These are phyloP conservation scores for Galaxea fascicularis DNA, from an alignment of 92 coral and sea anemone genomes.

Conservation along the genomic window DNA sequence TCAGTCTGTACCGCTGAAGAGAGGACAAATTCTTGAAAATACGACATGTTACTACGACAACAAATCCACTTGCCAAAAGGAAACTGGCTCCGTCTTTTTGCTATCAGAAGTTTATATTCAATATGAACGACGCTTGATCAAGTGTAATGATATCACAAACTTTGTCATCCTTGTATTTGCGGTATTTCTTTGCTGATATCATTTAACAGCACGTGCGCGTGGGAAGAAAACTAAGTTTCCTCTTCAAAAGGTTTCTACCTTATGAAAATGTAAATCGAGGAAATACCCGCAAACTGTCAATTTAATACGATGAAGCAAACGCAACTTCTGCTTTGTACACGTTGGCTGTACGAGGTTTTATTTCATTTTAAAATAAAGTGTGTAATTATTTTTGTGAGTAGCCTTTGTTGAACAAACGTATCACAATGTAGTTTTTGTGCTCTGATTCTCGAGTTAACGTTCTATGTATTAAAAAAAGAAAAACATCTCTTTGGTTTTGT, in stretches of 20 bases:
- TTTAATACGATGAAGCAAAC: not conserved
- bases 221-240: conserved; percentile 20
- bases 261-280: conserved; percentile 26
- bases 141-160: conserved; percentile 21
- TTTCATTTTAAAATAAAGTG: not conserved
- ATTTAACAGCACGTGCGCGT: conserved; percentile 24
- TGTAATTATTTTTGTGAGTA: not conserved
- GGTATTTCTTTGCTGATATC: conserved; percentile 34
- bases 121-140: conserved; percentile 21
- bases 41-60: conserved; percentile 31
- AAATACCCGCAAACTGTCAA: conserved; percentile 20
- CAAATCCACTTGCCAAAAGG: conserved; percentile 33
- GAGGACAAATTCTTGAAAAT: conserved; percentile 37
- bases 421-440: not conserved
- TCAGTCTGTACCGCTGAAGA: conserved; percentile 16
- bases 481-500: not conserved
- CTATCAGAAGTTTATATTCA: conserved; percentile 27
- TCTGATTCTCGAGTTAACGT: conserved; percentile 4
- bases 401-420: not conserved
- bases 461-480: not conserved
- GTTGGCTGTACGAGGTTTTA: not conserved
- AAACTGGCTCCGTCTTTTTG: conserved; percentile 20
- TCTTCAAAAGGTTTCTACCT: not conserved
- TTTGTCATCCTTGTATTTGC: conserved; percentile 31
- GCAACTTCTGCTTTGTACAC: conserved; percentile 16